phyloP scores from a whole-genome alignment of 2,888 invertebrate species.

The Anoplius nigerrimus region DNA sequence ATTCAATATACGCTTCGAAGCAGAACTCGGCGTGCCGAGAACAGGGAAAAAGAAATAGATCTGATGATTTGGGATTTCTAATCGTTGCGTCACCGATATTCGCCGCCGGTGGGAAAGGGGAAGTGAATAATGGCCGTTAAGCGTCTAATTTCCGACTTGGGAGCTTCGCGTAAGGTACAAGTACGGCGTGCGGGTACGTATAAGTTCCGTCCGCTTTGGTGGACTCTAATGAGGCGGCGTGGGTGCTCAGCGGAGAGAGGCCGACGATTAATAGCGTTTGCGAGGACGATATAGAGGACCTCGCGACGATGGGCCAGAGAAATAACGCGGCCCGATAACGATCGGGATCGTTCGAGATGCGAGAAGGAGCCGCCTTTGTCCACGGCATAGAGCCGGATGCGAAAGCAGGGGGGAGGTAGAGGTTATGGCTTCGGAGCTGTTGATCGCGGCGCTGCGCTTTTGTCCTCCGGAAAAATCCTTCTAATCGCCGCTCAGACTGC shows the following conservation, averaged over 20 bases:
- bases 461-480: too few species aligned
- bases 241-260: slow-evolving; percentile 50
- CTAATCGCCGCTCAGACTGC: too few species aligned
- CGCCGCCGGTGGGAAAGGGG: too few species aligned
- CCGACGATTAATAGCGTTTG: slow-evolving; percentile 57
- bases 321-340: slow-evolving; percentile 51
- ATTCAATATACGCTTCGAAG: too few species aligned
- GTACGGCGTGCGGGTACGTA: neutral
- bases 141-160: too few species aligned
- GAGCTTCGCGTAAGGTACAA: slow-evolving; percentile 6
- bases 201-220: too few species aligned
- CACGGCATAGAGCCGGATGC: neutral
- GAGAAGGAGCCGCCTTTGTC: slow-evolving; percentile 14
- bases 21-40: too few species aligned
- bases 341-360: slow-evolving; percentile 40
- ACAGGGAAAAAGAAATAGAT: too few species aligned
- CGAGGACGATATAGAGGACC: slow-evolving; percentile 44
- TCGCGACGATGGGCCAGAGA: slow-evolving; percentile 40
- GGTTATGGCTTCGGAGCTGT: neutral
- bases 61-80: too few species aligned
- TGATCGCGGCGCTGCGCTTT: too few species aligned
- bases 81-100: too few species aligned
- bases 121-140: too few species aligned
- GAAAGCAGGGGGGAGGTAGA: neutral
- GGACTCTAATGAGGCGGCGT: slow-evolving; percentile 64